A percentile compares a stretch with the other conserved stretches of the same genome.
These are phyloP conservation scores for Cynocephalus volans DNA, from an alignment of 2,113 vertebrate genomes.

Conservation along the genomic window DNA sequence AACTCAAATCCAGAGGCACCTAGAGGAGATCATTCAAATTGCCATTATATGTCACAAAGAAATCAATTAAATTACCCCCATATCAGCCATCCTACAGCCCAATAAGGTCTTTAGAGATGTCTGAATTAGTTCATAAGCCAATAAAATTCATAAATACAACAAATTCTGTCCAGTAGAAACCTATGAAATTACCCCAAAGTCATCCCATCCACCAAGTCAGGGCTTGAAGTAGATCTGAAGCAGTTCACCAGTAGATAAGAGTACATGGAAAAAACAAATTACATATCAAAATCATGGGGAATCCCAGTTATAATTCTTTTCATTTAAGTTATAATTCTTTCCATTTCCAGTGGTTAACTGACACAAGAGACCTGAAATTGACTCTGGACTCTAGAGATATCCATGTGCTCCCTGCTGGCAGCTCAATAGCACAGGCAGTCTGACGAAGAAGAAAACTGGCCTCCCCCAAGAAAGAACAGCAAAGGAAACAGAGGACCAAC, in stretches of 20 bases:
- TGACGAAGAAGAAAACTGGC: background rate
- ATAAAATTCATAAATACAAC: slow-evolving; percentile 42
- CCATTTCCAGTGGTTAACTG: background rate
- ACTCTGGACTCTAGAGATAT: background rate
- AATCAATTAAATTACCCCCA: slow-evolving; percentile 26
- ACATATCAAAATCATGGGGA: background rate
- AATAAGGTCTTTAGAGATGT: background rate
- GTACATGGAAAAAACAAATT: background rate
- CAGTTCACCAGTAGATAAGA: slow-evolving; percentile 15
- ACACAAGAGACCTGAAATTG: background rate
- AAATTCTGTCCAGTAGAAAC: background rate
- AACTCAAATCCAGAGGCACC: background rate
- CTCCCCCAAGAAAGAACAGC: background rate
- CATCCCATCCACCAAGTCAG: background rate
- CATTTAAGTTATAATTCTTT: slow-evolving; percentile 11
- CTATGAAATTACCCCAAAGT: background rate
- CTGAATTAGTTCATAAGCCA: background rate
- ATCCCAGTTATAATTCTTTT: slow-evolving; percentile 1
- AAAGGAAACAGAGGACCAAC: background rate
- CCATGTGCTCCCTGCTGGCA: background rate
- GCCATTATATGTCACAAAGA: background rate
- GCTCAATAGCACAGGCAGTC: background rate
- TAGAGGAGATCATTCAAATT: slow-evolving; percentile 38
- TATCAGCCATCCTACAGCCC: background rate
- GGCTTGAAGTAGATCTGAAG: slow-evolving; percentile 16